These are phyloP conservation scores for Cariama cristata DNA, from an alignment of 2,113 vertebrate species.

Conservation along the genomic window DNA sequence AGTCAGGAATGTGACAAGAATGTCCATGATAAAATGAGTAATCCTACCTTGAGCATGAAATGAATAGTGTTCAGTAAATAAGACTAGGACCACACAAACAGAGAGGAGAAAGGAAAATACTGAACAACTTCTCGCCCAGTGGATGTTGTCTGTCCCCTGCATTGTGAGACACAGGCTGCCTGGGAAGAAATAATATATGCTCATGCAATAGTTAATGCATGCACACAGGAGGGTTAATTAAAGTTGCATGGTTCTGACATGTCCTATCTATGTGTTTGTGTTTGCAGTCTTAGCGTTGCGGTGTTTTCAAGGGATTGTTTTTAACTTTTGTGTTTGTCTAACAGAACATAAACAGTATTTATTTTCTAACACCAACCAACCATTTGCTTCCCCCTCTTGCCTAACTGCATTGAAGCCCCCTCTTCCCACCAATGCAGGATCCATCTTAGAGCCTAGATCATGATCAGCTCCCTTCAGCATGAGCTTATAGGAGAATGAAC, in stretches of 20 bases:
- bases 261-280: background rate
- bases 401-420: background rate
- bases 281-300: background rate
- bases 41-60: background rate
- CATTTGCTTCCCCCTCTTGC: background rate
- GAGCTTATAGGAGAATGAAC: background rate
- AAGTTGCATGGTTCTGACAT: background rate
- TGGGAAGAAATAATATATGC: background rate
- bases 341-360: background rate
- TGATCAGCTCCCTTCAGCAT: background rate
- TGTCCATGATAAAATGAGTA: background rate
- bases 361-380: background rate
- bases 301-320: background rate
- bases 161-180: background rate
- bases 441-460: background rate
- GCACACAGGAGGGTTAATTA: constrained; percentile 13
- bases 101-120: background rate
- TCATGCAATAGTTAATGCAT: background rate
- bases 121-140: background rate
- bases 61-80: background rate
- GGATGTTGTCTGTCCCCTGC: background rate
- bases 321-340: background rate
- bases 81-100: background rate
- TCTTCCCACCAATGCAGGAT: background rate
- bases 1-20: constrained; percentile 36